These are phyloP conservation scores for Anarhynchus alexandrinus DNA, from an alignment of 2,113 vertebrate genomes.

Conservation along the genomic window DNA sequence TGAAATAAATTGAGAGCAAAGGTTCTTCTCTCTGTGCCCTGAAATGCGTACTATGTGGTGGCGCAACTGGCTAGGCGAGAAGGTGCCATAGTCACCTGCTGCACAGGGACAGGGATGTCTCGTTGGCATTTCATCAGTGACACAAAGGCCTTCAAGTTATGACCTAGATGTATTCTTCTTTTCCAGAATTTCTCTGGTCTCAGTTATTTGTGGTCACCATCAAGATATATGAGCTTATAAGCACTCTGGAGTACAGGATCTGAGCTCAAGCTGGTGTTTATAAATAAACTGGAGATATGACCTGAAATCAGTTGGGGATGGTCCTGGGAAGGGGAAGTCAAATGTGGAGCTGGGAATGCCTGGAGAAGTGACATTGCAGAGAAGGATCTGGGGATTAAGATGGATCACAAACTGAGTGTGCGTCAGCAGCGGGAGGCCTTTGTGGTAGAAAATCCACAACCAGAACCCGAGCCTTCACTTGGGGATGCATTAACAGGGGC, in stretches of 20 bases:
- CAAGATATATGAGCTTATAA: not conserved
- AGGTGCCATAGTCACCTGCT: not conserved
- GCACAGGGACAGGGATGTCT: not conserved
- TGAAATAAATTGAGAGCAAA: not conserved
- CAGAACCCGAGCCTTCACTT: not conserved
- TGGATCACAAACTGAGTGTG: not conserved
- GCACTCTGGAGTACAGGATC: not conserved
- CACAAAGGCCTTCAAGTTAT: not conserved
- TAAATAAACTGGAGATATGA: not conserved
- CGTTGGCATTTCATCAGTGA: rapidly evolving
- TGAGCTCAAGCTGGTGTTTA: not conserved
- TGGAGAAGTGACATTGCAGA: not conserved
- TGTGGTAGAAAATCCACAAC: not conserved
- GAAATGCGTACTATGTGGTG: not conserved
- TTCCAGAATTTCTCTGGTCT: not conserved
- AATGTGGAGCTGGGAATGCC: not conserved
- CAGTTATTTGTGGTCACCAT: not conserved
- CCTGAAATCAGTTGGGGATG: not conserved
- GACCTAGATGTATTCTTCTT: not conserved
- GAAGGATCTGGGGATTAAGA: not conserved
- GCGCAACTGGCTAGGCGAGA: not conserved
- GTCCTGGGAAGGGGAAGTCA: not conserved
- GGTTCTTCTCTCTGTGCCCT: not conserved
- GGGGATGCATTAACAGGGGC: constrained; percentile 13
- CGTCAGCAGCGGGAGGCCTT: not conserved